phyloP scores from a whole-genome alignment of 2,113 vertebrate species.

The Urocynchramus pylzowi region DNA sequence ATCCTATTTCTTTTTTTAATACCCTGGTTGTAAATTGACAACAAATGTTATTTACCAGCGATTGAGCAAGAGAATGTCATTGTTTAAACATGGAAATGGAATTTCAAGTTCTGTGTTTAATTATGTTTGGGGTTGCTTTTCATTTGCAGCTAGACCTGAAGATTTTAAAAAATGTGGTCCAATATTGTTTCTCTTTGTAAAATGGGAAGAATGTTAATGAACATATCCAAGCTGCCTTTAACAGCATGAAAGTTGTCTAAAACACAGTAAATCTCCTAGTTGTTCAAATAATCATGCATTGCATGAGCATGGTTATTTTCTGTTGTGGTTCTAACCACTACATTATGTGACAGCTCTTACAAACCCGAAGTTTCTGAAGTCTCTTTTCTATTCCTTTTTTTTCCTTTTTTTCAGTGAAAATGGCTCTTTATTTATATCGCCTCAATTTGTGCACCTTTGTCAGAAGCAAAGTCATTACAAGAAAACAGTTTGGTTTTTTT shows the following conservation, averaged over 20 bases:
- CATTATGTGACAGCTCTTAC: background rate
- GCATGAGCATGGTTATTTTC: background rate
- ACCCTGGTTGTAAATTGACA: background rate
- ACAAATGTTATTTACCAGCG: constrained; percentile 24
- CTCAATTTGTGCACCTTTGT: background rate
- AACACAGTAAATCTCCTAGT: background rate
- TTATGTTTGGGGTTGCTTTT: constrained; percentile 22
- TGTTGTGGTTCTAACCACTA: background rate
- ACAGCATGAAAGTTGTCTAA: background rate
- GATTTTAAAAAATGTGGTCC: background rate
- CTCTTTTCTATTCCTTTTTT: background rate
- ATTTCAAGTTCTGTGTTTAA: constrained; percentile 11
- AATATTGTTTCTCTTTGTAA: background rate
- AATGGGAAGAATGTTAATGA: background rate
- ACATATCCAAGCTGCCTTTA: background rate
- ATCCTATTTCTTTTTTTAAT: constrained; percentile 6
- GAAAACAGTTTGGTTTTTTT: background rate
- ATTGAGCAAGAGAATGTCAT: background rate
- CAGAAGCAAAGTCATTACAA: background rate
- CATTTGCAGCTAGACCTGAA: constrained; percentile 15
- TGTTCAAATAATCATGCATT: constrained; percentile 7
- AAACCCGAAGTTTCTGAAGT: background rate
- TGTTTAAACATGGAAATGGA: constrained; percentile 21
- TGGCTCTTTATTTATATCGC: background rate
- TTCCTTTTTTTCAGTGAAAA: background rate